Base-by-base conservation (phyloP, 2,888 invertebrate species). In the Nomada flava region DNA sequence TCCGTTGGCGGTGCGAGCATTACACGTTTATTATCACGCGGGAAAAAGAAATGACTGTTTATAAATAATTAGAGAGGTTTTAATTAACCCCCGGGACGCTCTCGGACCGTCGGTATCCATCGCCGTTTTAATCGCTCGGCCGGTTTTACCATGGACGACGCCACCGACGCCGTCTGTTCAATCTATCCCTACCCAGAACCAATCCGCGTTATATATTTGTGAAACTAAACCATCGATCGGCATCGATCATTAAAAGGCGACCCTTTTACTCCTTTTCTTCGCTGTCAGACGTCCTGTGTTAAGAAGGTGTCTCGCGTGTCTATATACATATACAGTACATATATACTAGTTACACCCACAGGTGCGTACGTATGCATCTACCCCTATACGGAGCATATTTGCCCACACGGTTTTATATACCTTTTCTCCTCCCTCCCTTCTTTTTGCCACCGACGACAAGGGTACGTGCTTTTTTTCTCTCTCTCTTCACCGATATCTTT, bases 51-150 rank as follows among this genome's bases (percentile, higher is more conserved):
- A 93, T 92, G 91, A 92, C 93, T 93, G 92, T 93, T 93, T 93
- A 93, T 93, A 93, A 93, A 93, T 93, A 93, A 93, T 93, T 93
- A 93, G 93, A 93, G 92, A 93, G 93, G 91, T 92, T 93, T 93
- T 93, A 93, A 93, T 93, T 93, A 93, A 92, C 92, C 92, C 92
- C 91, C 90, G 90, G 91, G 92, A 92, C 90, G 91, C 89, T 91
- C 89, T 89, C 89, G 89, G 90, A 88, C 82, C 83, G 79, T 82
- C 84, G 86, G 86, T 83, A 87, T 82, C 86, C 88, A 79, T 76
- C 86, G 87, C 88, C 85, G 89, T 90, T 92, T 91, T 91, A 92
- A 92, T 92, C 92, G 90, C 88, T 81, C 78, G 82, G 80, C 76
- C 84, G 86, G 86, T 82, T 86, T 87, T 74, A 76, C 84, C 83